Evolutionary conservation across 2,797 vertebrate species (phyloP), one percentile per base, ranked within the genome.

Genomic region (Mus caroli): DNA sequence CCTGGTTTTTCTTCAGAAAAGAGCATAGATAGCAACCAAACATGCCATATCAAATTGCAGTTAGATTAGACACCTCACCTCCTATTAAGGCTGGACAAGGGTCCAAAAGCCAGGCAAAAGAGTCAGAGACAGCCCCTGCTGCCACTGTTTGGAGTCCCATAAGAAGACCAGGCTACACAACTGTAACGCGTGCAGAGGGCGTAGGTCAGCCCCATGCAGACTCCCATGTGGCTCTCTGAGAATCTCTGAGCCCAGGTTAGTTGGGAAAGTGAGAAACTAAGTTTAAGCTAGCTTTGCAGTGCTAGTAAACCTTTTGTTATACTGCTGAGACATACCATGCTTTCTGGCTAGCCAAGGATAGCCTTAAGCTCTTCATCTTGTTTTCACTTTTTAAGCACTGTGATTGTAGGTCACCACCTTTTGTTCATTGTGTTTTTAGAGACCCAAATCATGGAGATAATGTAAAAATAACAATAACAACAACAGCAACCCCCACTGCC

Each of bases 361-460:
- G 34, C 43, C 24, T 71, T 50, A 31, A 54, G 37, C 34, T 69
- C 20, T 0, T 54, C 46, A 17, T 54, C 20, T 46, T 87, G 50
- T 7, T 52, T 54, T 37, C 22, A 17, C 13, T 20, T 54, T 7
- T n/a, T 71, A 71, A 54, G 84, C 50, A n/a, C 9, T 52, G 7
- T 50, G 34, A 71, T 71, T 86, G 34, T 54, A 54, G 46, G 50
- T 20, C 15, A 54, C 22, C 64, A 28, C 69, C 34, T 34, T 6
- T 87, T 17, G 46, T 28, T 86, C 14, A 11, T 87, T 92, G 22
- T 37, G 40, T 79, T 90, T 40, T 84, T 84, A 94, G 40, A 90
- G 40, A 73, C 24, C 24, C 43, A 93, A 37, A 75, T 85, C 62
- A 37, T 60, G 60, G 31, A 79, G 37, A 12, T 4, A 62, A 77